phyloP scores from a whole-genome alignment of 2,888 invertebrate species.

The Papilio elwesi region DNA sequence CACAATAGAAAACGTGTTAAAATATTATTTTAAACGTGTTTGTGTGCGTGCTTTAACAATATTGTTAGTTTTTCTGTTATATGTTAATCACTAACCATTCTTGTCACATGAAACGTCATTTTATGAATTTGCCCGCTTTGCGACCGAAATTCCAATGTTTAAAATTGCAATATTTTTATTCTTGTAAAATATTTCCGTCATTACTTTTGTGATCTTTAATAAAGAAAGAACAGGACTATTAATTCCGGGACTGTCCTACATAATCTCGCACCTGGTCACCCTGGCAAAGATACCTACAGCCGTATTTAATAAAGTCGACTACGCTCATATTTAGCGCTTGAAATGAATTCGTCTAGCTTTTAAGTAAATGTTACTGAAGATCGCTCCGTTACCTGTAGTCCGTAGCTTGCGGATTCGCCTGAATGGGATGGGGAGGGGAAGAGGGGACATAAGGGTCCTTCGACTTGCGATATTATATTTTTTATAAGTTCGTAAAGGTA shows the following conservation, averaged over 20 bases:
- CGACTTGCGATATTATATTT: conserved; percentile 37
- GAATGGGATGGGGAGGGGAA: not conserved
- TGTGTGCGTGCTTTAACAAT: too few relatives aligned
- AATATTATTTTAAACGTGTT: too few relatives aligned
- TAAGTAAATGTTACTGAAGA: conserved; percentile 38
- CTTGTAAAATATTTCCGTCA: too few relatives aligned
- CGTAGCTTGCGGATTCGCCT: conserved; percentile 14
- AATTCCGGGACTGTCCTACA: not conserved
- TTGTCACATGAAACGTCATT: too few relatives aligned
- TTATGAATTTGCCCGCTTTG: too few relatives aligned
- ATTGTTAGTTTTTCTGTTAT: too few relatives aligned
- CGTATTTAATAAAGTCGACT: conserved; percentile 35
- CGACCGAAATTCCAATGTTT: too few relatives aligned
- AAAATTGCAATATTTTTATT: too few relatives aligned
- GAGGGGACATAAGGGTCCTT: conserved; percentile 11
- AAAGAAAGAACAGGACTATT: not conserved
- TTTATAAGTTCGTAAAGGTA: conserved; percentile 14
- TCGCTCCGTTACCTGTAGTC: conserved; percentile 33
- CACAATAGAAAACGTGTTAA: too few relatives aligned
- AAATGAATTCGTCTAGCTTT: conserved; percentile 38
- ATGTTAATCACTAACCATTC: too few relatives aligned
- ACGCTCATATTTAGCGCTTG: conserved; percentile 28
- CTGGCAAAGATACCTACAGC: not conserved
- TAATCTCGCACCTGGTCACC: conserved; percentile 13
- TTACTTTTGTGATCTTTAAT: too few relatives aligned